Evolutionary conservation across 2,797 vertebrate genomes (phyloP), one percentile per base, ranked within the genome.

Genomic region (Serranus cabrilla): DNA sequence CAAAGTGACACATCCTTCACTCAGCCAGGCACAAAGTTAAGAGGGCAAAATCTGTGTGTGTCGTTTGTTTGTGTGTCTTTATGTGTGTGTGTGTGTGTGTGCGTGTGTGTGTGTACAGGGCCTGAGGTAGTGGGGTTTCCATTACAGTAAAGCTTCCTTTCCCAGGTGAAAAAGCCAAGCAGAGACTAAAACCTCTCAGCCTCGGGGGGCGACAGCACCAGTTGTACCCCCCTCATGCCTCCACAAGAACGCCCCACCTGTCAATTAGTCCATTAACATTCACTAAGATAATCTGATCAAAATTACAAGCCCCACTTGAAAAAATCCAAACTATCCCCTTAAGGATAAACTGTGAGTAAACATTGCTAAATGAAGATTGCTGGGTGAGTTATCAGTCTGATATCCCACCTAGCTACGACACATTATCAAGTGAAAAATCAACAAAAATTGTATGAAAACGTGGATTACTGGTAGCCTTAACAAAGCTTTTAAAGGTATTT

Each of bases 71-170:
- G 6, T 47, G 37, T 60, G 18, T 78, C 56, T 65, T 37, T 69
- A 18, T 68, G 18, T 68, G 6, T 63, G 25, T 58, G 31, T 52
- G 34, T 31, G 46, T 72, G 18, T 81, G 39, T 68, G 64, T 76
- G 59, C 75, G 61, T 51, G 39, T 64, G 73, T 73, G 58, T 76
- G 55, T 64, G 23, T 50, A 50, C 45, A 84, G 66, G 64, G 85
- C 91, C 90, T 67, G 34, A 78, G 89, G 90, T 82, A 55, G 37
- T 69, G 58, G 8, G 82, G 86, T 87, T 77, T 89, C 73, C 63
- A 71, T 91, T 90, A 84, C 87, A 91, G 72, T 16, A 13, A 79
- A 47, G 83, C 87, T 91, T 92, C 87, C 88, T 92, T 91, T 93
- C 90, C 85, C 90, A 92, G 86, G 88, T 90, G 84, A 87, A 86